Conservation (phyloP, 2,113 vertebrate species). For the Paedocypris sp. region DNA sequence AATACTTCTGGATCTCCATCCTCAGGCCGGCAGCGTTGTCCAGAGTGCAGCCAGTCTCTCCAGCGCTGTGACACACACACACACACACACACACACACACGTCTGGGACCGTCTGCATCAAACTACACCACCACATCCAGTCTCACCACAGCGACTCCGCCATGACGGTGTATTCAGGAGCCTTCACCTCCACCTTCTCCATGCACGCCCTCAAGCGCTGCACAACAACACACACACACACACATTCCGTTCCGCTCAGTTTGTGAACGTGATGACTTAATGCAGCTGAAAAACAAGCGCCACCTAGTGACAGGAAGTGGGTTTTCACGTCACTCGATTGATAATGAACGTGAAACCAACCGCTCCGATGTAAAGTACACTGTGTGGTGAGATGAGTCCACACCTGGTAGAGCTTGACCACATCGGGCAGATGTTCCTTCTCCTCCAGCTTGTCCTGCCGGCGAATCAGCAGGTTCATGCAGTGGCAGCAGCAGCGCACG, state of each 20-base stretch:
- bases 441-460: conserved; percentile 87
- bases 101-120: no score
- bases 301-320: no score
- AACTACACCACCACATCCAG: no score
- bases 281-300: no score
- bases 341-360: no score
- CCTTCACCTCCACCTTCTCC: conserved; percentile 87
- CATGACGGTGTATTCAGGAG: conserved; percentile 87
- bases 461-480: conserved; percentile 80
- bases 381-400: no score
- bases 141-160: conserved; percentile 91
- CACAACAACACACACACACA: conserved; percentile 34
- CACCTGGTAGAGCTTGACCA: conserved; percentile 89
- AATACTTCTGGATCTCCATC: conserved; percentile 88
- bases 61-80: conserved; percentile 65
- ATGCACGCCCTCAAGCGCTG: conserved; percentile 88
- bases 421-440: conserved; percentile 70
- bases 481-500: conserved; percentile 88
- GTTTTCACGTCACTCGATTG: no score
- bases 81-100: no score
- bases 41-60: conserved; percentile 82
- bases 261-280: no score
- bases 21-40: conserved; percentile 76
- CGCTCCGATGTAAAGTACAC: no score
- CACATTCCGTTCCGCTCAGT: not conserved